These are phyloP conservation scores for Oxytorus armatus DNA, from an alignment of 2,888 invertebrate genomes.

Conservation along the genomic window DNA sequence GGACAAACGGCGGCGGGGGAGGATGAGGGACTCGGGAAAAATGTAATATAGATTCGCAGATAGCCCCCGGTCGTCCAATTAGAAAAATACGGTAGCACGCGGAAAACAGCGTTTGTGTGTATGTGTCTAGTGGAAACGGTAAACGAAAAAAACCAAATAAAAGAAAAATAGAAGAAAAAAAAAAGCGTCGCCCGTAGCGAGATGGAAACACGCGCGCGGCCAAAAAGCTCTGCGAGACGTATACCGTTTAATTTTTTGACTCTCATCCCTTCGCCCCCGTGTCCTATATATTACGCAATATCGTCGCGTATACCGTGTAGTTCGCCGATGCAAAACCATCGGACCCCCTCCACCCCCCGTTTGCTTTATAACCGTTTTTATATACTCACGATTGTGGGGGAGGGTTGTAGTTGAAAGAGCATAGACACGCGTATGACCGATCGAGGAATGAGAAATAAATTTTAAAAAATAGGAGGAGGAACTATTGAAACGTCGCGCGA, in stretches of 20 bases:
- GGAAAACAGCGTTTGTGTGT: conserved; percentile 50
- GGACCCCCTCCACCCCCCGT: no score
- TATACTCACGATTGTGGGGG: no score
- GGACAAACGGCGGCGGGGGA: conserved; percentile 29
- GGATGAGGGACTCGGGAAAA: conserved; percentile 50
- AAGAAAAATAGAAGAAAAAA: conserved; percentile 14
- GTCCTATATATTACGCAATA: conserved; percentile 28
- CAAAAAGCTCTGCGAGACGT: conserved; percentile 51
- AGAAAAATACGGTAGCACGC: conserved; percentile 74
- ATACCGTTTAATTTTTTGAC: conserved; percentile 60
- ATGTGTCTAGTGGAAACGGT: conserved; percentile 51
- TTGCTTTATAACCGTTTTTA: no score
- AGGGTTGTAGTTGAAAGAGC: no score
- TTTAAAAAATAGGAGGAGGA: no score
- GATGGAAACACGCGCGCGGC: conserved; percentile 66
- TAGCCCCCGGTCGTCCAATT: conserved; percentile 77
- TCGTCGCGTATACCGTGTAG: conserved; percentile 63
- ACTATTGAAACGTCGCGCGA: no score
- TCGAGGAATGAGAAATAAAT: no score
- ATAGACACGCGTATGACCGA: no score
- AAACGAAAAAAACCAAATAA: conserved; percentile 26
- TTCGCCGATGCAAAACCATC: no score
- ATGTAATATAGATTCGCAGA: conserved; percentile 78
- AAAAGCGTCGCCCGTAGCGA: conserved; percentile 58
- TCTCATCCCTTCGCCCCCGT: conserved; percentile 23